phyloP scores from a whole-genome alignment of 2,888 invertebrate genomes.

The Drosophila ustulata region DNA sequence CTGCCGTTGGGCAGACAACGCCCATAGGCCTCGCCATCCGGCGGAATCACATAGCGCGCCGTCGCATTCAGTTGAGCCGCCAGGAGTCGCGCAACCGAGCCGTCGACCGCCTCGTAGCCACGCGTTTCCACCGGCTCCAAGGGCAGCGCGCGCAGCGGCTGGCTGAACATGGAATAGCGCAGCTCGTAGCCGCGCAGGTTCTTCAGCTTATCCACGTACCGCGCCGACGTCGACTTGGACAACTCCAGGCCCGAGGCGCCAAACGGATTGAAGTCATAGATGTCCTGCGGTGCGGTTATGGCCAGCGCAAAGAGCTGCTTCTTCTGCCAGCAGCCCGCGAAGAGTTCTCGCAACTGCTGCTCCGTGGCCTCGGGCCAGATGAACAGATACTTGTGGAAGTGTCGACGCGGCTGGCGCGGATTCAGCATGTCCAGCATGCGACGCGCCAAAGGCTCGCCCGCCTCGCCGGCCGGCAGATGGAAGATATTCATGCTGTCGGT shows the following conservation, averaged over 20 bases:
- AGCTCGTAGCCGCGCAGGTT: constrained; percentile 70
- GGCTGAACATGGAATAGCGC: constrained; percentile 75
- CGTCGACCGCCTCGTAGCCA: constrained; percentile 70
- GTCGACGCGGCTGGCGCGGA: constrained; percentile 66
- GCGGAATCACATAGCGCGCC: constrained; percentile 67
- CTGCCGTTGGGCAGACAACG: constrained; percentile 62
- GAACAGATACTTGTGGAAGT: constrained; percentile 76
- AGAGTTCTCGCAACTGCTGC: constrained; percentile 54
- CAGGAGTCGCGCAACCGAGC: constrained; percentile 61
- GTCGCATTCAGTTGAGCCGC: constrained; percentile 75
- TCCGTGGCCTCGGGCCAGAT: constrained; percentile 66
- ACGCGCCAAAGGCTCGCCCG: constrained; percentile 44
- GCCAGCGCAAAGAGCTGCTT: constrained; percentile 71
- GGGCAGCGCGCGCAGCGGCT: constrained; percentile 72
- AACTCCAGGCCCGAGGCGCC: constrained; percentile 58
- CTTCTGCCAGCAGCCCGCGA: constrained; percentile 71
- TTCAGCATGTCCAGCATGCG: constrained; percentile 67
- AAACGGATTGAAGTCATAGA: constrained; percentile 80
- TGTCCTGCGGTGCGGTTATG: constrained; percentile 34
- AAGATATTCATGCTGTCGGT: constrained; percentile 70
- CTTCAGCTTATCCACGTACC: constrained; percentile 69
- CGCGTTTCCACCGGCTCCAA: constrained; percentile 24
- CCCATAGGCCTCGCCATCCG: constrained; percentile 75
- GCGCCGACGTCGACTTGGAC: constrained; percentile 9
- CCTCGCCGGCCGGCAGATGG: constrained; percentile 49